Percentiles rank a stretch among this genome's conserved stretches.
These are phyloP conservation scores for Priocnemis perturbator DNA, from an alignment of 2,888 invertebrate genomes.

Conservation along the genomic window DNA sequence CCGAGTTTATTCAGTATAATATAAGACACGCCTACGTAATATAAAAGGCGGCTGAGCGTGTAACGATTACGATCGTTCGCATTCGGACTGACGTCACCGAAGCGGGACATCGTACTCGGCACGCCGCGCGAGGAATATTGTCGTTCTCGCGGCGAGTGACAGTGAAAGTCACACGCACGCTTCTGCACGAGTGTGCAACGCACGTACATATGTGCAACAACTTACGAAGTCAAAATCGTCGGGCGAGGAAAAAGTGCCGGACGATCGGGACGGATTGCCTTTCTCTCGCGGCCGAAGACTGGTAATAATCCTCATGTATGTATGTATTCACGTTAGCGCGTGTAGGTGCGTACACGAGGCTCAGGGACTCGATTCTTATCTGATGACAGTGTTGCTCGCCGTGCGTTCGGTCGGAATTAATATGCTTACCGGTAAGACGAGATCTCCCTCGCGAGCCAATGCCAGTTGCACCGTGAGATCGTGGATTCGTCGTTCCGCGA, in stretches of 20 bases:
- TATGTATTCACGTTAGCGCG: too few relatives aligned
- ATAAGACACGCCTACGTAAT: too few relatives aligned
- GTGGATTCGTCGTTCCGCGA: neutral
- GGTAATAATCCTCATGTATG: neutral
- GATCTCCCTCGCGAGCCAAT: constrained; percentile 27
- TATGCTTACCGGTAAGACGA: constrained; percentile 20
- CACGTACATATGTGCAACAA: constrained; percentile 3
- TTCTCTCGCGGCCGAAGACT: constrained; percentile 22
- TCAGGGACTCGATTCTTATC: constrained; percentile 32
- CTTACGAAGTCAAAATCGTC: constrained; percentile 26
- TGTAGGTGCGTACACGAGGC: neutral
- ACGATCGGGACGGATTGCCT: constrained; percentile 23
- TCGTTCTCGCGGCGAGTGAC: constrained; percentile 34
- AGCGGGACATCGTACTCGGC: neutral
- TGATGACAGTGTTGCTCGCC: constrained; percentile 5
- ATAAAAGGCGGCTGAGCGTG: too few relatives aligned
- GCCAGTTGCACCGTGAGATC: constrained; percentile 34
- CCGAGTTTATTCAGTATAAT: too few relatives aligned
- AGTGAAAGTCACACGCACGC: constrained; percentile 43
- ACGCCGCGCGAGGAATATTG: constrained; percentile 15
- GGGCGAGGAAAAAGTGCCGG: constrained; percentile 15
- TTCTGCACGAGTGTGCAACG: too few relatives aligned
- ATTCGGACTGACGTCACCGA: too few relatives aligned
- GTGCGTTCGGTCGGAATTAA: constrained; percentile 16
- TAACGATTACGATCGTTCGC: too few relatives aligned